Evolutionary conservation across 2,113 vertebrate genomes (phyloP).

Genomic region (Pogonocichla stellata): DNA sequence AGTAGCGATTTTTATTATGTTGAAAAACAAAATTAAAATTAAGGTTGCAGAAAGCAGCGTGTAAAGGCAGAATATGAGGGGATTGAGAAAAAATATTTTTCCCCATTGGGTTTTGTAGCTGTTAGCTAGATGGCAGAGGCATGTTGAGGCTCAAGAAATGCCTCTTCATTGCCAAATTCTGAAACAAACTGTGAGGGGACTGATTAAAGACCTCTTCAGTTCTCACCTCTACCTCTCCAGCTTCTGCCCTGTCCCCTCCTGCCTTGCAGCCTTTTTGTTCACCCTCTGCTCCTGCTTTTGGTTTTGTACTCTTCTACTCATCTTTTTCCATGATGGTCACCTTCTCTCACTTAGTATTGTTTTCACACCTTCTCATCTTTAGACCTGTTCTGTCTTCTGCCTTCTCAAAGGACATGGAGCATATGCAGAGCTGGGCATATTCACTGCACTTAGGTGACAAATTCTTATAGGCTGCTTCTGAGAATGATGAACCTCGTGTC

Average conservation of each 20-base stretch:
- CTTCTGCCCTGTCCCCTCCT: neutral
- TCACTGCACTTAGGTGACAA: neutral
- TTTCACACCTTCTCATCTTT: neutral
- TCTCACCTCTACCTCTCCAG: neutral
- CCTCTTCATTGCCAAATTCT: neutral
- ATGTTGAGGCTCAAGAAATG: neutral
- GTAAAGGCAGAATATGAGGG: neutral
- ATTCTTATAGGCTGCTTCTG: neutral
- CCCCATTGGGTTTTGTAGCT: neutral
- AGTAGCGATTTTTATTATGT: neutral
- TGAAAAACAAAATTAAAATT: neutral
- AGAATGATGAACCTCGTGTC: neutral
- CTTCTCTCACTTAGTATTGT: neutral
- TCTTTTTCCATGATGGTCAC: neutral
- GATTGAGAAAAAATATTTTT: neutral
- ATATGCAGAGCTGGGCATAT: neutral
- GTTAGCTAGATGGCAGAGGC: neutral
- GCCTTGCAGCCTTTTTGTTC: neutral
- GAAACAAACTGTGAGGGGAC: neutral
- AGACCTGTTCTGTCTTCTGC: neutral
- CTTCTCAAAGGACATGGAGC: neutral
- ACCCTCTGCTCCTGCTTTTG: neutral
- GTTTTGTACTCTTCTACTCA: neutral
- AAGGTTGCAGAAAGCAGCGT: neutral
- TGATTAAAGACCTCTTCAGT: neutral